Evolutionary conservation across 2,797 vertebrate species (phyloP), one percentile per base, ranked within the genome.

Genomic region (Phyllotis vaccarum): DNA sequence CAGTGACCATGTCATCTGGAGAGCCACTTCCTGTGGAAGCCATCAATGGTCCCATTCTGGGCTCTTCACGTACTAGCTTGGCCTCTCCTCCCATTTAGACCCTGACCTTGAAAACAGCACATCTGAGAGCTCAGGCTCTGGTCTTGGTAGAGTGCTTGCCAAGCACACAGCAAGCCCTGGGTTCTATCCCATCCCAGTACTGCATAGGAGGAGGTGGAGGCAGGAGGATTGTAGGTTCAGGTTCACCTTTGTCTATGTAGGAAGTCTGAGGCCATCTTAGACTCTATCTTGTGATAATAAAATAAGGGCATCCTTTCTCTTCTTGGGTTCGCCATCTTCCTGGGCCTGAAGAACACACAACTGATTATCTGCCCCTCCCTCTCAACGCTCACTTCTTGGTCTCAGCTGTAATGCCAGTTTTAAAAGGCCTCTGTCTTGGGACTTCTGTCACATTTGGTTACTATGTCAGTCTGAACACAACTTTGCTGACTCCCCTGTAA

Each of bases 311-410:
- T 94, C 43, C 34, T 12, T 21, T 34, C 14, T 37, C 31, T n/a
- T 31, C 40, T 5, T 3, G 24, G 72, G 12, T 3, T 43, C 3
- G 34, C 68, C 7, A 29, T 3, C 17, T 21, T 11, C 1, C 56
- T 1, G 3, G 7, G 0, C 12, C 31, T 8, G 0, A 1, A 22
- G 0, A 22, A 29, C 62, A 1, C 0, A 6, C 9, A 64, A 21
- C 21, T 1, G 13, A n/a, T 60, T 22, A 13, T 64, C 19, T 22
- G 29, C 76, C 6, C 21, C 27, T 8, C 4, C 10, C 5, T 27
- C 7, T 6, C 22, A 27, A 12, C 1, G 34, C 24, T 83, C 11
- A 76, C 0, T 34, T n/a, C 12, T 56, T 43, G 74, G 46, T 75
- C 60, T 68, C 93, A 43, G 66, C 27, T 21, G 31, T 43, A 22